These are phyloP conservation scores for Platichthys stellatus DNA, from an alignment of 2,113 vertebrate species.

Conservation along the genomic window DNA sequence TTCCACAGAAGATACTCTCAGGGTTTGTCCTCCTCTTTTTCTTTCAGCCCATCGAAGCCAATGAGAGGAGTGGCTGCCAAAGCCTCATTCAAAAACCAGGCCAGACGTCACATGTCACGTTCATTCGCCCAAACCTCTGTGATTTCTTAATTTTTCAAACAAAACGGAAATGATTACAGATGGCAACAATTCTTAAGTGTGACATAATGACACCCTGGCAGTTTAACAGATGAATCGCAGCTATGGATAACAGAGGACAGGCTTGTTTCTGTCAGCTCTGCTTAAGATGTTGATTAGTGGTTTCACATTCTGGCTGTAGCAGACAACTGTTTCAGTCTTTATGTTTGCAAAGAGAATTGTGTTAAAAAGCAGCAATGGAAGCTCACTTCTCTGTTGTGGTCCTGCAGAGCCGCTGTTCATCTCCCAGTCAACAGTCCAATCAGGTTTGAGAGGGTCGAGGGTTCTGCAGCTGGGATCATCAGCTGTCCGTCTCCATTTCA, in stretches of 20 bases:
- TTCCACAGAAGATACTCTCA: constrained; percentile 44
- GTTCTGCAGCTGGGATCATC: too few relatives aligned
- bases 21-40: neutral
- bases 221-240: constrained; percentile 36
- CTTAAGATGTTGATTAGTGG: constrained; percentile 33
- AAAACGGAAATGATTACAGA: constrained; percentile 41
- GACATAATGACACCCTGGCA: constrained; percentile 43
- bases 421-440: neutral
- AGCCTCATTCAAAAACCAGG: too few relatives aligned
- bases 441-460: neutral
- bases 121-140: constrained; percentile 12
- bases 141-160: constrained; percentile 46
- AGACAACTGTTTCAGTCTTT: neutral
- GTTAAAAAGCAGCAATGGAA: too few relatives aligned
- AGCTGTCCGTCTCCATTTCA: too few relatives aligned
- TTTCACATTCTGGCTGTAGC: constrained; percentile 25
- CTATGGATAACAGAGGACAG: constrained; percentile 30
- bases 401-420: too few relatives aligned
- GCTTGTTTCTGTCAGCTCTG: constrained; percentile 18
- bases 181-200: constrained; percentile 23
- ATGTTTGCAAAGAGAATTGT: constrained; percentile 1
- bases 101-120: constrained; percentile 32
- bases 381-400: too few relatives aligned
- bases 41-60: constrained; percentile 28
- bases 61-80: neutral